A percentile compares a stretch with the other conserved stretches of the same genome.
Conservation (phyloP, 2,113 vertebrate genomes). For the Pseudorasbora parva region DNA sequence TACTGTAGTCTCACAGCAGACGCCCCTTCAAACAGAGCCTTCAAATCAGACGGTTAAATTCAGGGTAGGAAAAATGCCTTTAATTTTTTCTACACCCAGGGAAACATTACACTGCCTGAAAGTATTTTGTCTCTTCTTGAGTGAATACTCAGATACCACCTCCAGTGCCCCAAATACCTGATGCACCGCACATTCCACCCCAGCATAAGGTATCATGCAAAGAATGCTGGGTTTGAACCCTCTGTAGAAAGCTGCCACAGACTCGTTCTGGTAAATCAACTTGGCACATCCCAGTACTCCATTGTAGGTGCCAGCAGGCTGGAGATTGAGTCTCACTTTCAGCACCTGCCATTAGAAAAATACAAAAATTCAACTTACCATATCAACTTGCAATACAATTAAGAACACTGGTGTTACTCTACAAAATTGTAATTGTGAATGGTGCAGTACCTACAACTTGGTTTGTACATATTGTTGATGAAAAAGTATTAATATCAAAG, state of each 20-base stretch:
- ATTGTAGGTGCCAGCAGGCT: constrained; percentile 61
- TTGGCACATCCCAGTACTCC: constrained; percentile 67
- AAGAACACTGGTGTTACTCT: not conserved
- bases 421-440: not conserved
- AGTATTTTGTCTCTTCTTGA: not conserved
- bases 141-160: not conserved
- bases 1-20: too few species aligned
- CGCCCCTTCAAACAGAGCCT: too few species aligned
- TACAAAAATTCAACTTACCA: not conserved
- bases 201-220: constrained; percentile 79
- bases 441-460: not conserved
- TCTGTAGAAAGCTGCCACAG: constrained; percentile 73
- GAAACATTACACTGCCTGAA: not conserved
- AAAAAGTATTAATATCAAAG: not conserved
- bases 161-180: constrained; percentile 62
- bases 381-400: too few species aligned
- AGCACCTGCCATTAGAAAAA: constrained; percentile 64
- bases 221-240: constrained; percentile 78
- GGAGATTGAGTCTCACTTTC: constrained; percentile 77
- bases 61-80: too few species aligned
- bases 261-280: constrained; percentile 70
- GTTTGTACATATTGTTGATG: not conserved
- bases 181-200: constrained; percentile 78
- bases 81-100: too few species aligned
- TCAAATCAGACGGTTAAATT: too few species aligned